A percentile compares a stretch with the other conserved stretches of the same genome.
Evolutionary conservation across 2,888 invertebrate species (phyloP).

Genomic region (Vesta saturnalis): DNA sequence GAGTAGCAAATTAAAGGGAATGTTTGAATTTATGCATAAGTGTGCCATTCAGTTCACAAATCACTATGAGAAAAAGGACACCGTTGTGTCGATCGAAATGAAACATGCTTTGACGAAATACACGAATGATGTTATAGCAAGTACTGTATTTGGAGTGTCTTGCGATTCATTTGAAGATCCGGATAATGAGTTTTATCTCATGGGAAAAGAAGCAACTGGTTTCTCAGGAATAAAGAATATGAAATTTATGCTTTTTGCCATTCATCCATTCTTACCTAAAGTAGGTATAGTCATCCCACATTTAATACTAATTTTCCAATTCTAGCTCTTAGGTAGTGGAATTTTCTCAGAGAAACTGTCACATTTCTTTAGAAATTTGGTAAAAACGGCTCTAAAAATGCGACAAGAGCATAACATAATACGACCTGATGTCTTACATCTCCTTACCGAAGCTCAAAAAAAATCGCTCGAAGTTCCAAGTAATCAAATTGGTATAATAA

Average conservation of each 20-base stretch:
- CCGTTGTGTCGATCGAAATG: conserved; percentile 10
- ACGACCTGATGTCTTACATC: background rate
- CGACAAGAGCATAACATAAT: background rate
- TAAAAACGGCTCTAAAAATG: background rate
- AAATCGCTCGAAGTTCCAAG: no score
- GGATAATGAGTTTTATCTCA: conserved; percentile 10
- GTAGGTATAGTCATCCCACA: background rate
- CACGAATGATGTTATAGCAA: conserved; percentile 9
- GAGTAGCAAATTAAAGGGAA: conserved; percentile 66
- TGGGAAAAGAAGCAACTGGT: background rate
- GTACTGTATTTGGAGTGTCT: conserved; percentile 2
- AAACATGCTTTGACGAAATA: background rate
- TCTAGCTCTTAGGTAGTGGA: background rate
- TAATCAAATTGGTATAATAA: background rate
- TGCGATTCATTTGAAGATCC: conserved; percentile 6
- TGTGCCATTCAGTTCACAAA: conserved; percentile 52
- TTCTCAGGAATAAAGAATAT: background rate
- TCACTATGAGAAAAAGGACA: conserved; percentile 41
- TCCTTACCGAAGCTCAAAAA: background rate
- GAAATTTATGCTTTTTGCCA: background rate
- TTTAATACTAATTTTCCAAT: background rate
- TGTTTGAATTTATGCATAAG: conserved; percentile 63
- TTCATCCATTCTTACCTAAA: background rate
- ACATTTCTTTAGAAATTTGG: background rate
- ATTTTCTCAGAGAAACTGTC: background rate